Base-by-base conservation (phyloP, 1,140 invertebrate species). In the Lordiphosa mommai region DNA sequence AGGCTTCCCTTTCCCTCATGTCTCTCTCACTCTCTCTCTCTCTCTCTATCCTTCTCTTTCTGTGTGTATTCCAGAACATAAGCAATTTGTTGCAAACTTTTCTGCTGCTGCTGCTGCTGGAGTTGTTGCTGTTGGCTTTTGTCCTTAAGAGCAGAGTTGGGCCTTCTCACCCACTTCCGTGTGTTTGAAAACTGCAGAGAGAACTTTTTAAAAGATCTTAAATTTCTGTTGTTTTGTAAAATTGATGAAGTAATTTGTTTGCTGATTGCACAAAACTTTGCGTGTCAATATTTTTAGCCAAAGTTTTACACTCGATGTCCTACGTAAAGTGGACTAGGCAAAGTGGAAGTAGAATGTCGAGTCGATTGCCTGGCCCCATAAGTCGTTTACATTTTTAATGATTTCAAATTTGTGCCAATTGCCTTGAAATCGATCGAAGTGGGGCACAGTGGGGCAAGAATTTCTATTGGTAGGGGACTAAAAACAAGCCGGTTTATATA, bases 161-260 rank as follows among this genome's bases (percentile, higher is more conserved):
- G 36, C 30, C 10, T 49, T 38, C 61, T 56, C 23, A 32, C 44
- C 12, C 37, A 40, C 61, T 74, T 61, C 60, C 60, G 72, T 51
- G 56, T 52, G 59, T 53, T 58, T 51, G 23, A 23, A 27, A 12
- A 50, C 41, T 40, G 52, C 48, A 51, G 37, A 82, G 37, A 82
- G 23, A 82, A 82, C 68, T 73, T 80, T 79, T 82, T 74, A 82
- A 80, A 71, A 82, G 65, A 82, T 82, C 66, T 70, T 82, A 70
- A 80, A 70, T 80, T 82, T 71, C 66, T 82, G 76, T 82, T 80
- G 76, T 76, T 80, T 76, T 82, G 74, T 82, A 80, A 82, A 80
- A 80, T 82, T 80, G 74, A 80, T 80, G 76, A 80, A 82, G 71
- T 80, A 80, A 80, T 82, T 80, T 82, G 74, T 82, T 82, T 80